Conservation (phyloP, 2,797 vertebrate species). For the Halcyon leucocephala region DNA sequence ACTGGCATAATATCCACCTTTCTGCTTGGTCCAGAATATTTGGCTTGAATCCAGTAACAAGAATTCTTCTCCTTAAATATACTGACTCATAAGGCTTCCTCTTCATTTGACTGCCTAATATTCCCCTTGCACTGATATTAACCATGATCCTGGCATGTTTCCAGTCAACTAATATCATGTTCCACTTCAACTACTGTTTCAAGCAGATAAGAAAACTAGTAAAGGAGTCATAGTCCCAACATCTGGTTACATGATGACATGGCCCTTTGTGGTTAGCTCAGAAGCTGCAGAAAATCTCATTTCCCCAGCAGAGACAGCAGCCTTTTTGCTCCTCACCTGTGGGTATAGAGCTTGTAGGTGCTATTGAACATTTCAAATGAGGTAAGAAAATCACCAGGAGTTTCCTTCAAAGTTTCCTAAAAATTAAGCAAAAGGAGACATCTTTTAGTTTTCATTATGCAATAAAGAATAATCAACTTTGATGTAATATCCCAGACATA, state of each 20-base stretch:
- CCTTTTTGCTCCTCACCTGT: constrained; percentile 86
- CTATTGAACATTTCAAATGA: constrained; percentile 94
- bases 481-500: not conserved
- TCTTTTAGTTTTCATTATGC: not conserved
- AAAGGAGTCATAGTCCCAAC: not conserved
- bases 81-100: not conserved
- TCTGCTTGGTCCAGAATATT: not conserved
- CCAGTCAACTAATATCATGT: not conserved
- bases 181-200: not conserved
- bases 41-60: not conserved
- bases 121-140: not conserved
- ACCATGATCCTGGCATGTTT: not conserved
- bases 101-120: not conserved
- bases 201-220: not conserved
- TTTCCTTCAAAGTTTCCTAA: constrained; percentile 91
- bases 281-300: not conserved
- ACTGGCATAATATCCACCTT: not conserved
- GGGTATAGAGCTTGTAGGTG: constrained; percentile 94
- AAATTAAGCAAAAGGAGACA: constrained; percentile 67
- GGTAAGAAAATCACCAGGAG: constrained; percentile 88
- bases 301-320: not conserved
- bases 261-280: not conserved
- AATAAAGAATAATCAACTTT: not conserved
- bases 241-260: not conserved
- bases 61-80: not conserved